phyloP scores from a whole-genome alignment of 1,140 invertebrate genomes.

The Drosophila kohkoa region DNA sequence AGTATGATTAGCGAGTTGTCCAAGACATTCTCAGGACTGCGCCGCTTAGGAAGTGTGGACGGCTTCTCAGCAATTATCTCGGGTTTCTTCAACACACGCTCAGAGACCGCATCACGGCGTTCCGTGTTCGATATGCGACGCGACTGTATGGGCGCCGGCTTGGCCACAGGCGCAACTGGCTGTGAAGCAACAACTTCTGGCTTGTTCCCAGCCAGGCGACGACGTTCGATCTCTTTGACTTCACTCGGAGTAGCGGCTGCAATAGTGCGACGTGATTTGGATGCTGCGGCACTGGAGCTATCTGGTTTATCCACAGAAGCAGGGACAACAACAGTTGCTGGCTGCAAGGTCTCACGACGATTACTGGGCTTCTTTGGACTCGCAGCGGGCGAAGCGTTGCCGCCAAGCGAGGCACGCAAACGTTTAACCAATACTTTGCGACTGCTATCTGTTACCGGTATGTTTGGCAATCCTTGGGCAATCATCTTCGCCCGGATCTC shows the following conservation, averaged over 20 bases:
- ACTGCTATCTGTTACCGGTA: slow-evolving; percentile 77
- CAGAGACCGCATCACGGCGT: slow-evolving; percentile 11
- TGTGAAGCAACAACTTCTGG: slow-evolving; percentile 21
- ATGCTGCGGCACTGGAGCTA: slow-evolving; percentile 12
- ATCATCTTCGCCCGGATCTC: slow-evolving; percentile 70
- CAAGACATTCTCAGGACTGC: slow-evolving; percentile 46
- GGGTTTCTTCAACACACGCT: slow-evolving; percentile 36
- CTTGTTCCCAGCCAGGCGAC: slow-evolving; percentile 30
- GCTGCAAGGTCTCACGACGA: slow-evolving; percentile 62
- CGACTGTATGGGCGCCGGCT: slow-evolving; percentile 36
- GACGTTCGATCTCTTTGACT: slow-evolving; percentile 53
- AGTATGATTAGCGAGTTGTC: slow-evolving; percentile 64
- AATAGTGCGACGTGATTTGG: slow-evolving; percentile 64
- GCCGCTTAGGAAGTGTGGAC: neutral
- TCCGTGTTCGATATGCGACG: slow-evolving; percentile 54
- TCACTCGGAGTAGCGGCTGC: slow-evolving; percentile 36
- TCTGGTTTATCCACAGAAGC: slow-evolving; percentile 49
- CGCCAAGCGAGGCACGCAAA: slow-evolving; percentile 70
- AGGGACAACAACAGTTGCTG: slow-evolving; percentile 21
- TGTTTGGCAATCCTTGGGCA: slow-evolving; percentile 72
- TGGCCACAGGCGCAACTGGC: neutral
- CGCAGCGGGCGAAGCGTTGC: slow-evolving; percentile 38
- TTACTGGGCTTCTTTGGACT: slow-evolving; percentile 61
- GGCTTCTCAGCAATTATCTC: slow-evolving; percentile 48
- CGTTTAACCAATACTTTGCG: slow-evolving; percentile 77